A percentile compares a stretch with the other conserved stretches of the same genome.
These are phyloP conservation scores for Galbula dea DNA, from an alignment of 2,113 vertebrate species.

Conservation along the genomic window DNA sequence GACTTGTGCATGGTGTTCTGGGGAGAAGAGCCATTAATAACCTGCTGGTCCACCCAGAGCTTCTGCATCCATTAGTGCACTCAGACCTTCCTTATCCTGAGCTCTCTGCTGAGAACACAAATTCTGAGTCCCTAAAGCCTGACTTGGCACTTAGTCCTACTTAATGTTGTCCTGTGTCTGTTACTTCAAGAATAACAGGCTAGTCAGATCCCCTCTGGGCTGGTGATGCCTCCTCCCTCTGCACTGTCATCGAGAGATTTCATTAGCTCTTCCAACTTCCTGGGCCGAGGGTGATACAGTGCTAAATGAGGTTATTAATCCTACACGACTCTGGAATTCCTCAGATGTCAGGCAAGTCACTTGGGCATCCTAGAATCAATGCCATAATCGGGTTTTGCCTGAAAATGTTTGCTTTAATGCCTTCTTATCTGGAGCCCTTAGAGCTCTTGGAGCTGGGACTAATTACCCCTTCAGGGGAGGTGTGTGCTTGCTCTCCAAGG, in stretches of 20 bases:
- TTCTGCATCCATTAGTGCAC: background rate
- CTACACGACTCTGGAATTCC: conserved; percentile 22
- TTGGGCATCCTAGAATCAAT: conserved; percentile 58
- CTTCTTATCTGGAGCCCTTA: conserved; percentile 22
- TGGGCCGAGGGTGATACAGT: background rate
- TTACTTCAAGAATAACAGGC: background rate
- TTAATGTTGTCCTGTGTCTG: background rate
- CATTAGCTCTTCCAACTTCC: conserved; percentile 26
- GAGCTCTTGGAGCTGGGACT: conserved; percentile 30
- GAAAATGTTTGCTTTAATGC: conserved; percentile 53
- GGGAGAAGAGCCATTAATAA: background rate
- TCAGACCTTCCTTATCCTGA: background rate
- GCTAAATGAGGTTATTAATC: conserved; percentile 66
- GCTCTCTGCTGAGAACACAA: conserved; percentile 1
- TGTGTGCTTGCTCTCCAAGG: accelerated
- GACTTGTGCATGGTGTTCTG: background rate
- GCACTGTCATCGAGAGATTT: conserved; percentile 39
- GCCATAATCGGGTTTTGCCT: conserved; percentile 54
- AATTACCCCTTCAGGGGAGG: conserved; percentile 33
- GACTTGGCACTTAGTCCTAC: background rate
- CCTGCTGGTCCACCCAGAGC: accelerated
- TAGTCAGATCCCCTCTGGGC: background rate
- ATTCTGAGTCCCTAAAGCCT: background rate
- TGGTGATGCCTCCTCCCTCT: background rate
- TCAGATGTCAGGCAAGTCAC: conserved; percentile 42